Conservation (phyloP, 2,888 invertebrate genomes). For the Parascotia fuliginaria region DNA sequence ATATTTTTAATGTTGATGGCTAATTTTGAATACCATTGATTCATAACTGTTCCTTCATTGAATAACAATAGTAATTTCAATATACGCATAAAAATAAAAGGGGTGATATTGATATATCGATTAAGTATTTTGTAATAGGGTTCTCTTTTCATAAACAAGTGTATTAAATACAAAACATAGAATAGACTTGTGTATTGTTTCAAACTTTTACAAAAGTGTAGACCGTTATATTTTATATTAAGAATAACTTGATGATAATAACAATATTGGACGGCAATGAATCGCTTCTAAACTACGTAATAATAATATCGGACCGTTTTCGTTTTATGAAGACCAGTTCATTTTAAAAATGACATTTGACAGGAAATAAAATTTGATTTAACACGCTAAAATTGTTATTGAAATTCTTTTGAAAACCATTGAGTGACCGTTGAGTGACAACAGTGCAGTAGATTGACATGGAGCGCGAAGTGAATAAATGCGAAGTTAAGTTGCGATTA, state of each 20-base stretch:
- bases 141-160: slow-evolving; percentile 17
- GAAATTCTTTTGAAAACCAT: slow-evolving; percentile 64
- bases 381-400: slow-evolving; percentile 56
- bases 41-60: slow-evolving; percentile 2
- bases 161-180: slow-evolving; percentile 23
- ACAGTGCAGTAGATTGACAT: slow-evolving; percentile 60
- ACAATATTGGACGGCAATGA: not conserved
- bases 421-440: slow-evolving; percentile 81
- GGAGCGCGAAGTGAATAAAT: slow-evolving; percentile 63
- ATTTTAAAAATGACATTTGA: slow-evolving; percentile 60
- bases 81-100: slow-evolving; percentile 47
- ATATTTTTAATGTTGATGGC: slow-evolving; percentile 2
- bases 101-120: slow-evolving; percentile 57
- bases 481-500: slow-evolving; percentile 60
- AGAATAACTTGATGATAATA: slow-evolving; percentile 11
- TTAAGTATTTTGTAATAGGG: slow-evolving; percentile 39
- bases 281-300: slow-evolving; percentile 3
- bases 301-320: slow-evolving; percentile 21
- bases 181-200: slow-evolving; percentile 23
- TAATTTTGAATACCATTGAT: slow-evolving; percentile 2
- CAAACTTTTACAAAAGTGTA: slow-evolving; percentile 20
- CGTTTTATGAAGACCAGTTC: slow-evolving; percentile 9
- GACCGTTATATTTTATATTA: slow-evolving; percentile 20
- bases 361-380: slow-evolving; percentile 63
- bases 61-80: slow-evolving; percentile 28